These are phyloP conservation scores for Styela clava DNA, from an alignment of 23 tunicate genomes.

Conservation along the genomic window DNA sequence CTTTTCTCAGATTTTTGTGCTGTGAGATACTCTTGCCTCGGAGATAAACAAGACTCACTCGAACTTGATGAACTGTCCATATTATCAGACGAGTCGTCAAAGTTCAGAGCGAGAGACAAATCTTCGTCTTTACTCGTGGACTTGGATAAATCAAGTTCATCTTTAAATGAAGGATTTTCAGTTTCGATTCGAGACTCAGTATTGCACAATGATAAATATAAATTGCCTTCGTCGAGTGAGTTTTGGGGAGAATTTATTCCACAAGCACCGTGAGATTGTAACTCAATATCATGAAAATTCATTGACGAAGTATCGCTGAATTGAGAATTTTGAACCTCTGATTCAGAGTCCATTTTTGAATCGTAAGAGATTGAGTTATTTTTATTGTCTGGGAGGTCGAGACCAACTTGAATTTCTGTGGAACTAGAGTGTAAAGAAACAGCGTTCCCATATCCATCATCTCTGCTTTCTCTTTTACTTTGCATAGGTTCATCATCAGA, in stretches of 20 bases:
- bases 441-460: background rate
- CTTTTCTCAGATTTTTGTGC: background rate
- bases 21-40: constrained; percentile 7
- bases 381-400: background rate
- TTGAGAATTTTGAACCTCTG: no score
- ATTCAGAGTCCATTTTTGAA: background rate
- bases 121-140: background rate
- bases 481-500: constrained; percentile 2
- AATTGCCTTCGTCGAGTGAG: background rate
- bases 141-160: background rate
- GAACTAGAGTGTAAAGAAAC: background rate
- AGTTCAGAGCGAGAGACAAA: background rate
- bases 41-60: constrained; percentile 4
- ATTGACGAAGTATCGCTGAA: background rate
- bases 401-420: background rate
- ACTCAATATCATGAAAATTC: background rate
- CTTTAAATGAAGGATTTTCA: background rate
- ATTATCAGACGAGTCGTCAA: constrained; percentile 18
- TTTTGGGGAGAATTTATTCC: background rate
- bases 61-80: constrained; percentile 1
- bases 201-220: background rate
- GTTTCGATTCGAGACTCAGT: background rate
- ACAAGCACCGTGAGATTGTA: background rate
- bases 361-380: background rate
- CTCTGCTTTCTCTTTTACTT: background rate